These are phyloP conservation scores for Leptosomus discolor DNA, from an alignment of 2,113 vertebrate genomes.

Conservation along the genomic window DNA sequence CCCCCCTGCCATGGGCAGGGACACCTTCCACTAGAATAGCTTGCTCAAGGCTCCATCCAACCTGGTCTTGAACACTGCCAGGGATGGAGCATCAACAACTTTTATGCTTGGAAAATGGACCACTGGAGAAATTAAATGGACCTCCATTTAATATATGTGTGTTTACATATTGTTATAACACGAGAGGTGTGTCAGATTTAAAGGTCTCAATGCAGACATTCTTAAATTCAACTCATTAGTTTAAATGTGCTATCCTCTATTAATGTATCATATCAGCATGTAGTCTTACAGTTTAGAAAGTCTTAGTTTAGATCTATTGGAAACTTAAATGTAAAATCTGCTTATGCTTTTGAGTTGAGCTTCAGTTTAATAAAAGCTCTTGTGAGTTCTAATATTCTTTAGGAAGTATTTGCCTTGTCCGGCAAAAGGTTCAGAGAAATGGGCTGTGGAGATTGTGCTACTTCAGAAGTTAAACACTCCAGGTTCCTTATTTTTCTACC, in stretches of 20 bases:
- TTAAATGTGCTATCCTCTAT: neutral
- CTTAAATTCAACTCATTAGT: neutral
- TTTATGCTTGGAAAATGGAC: neutral
- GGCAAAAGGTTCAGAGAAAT: neutral
- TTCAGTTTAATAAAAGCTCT: neutral
- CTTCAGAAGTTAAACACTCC: neutral
- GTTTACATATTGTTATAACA: neutral
- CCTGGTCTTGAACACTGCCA: too few species aligned
- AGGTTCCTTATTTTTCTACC: neutral
- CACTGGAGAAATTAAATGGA: neutral
- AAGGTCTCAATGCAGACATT: neutral
- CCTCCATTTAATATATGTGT: neutral
- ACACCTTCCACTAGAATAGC: too few species aligned
- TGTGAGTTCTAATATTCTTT: neutral
- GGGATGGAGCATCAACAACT: too few species aligned
- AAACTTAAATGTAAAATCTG: neutral
- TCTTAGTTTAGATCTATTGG: neutral
- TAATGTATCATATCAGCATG: neutral
- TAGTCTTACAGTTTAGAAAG: neutral
- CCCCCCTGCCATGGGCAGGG: too few species aligned
- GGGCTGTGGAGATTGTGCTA: neutral
- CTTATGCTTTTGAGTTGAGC: neutral
- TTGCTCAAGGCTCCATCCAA: too few species aligned
- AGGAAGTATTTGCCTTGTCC: neutral
- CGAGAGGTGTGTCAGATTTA: neutral